Conservation (phyloP, 2,113 vertebrate species). For the Cebidichthys violaceus region DNA sequence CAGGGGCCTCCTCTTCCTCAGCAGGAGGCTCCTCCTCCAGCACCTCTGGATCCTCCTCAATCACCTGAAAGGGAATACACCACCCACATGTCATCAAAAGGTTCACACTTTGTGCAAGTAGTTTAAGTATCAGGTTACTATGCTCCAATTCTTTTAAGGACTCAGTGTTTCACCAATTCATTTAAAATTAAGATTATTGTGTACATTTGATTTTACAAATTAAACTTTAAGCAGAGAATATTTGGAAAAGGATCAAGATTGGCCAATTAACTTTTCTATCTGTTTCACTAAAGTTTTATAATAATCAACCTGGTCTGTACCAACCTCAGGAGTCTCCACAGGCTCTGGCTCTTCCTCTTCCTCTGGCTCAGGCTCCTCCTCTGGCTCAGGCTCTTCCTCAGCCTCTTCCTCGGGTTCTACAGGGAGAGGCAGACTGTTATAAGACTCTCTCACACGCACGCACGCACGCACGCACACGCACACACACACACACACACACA, state of each 20-base stretch:
- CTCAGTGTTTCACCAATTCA: not conserved
- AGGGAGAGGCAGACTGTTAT: constrained; percentile 12
- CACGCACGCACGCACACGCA: not conserved
- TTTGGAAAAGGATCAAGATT: not conserved
- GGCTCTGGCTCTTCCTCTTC: constrained; percentile 42
- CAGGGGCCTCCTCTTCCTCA: constrained; percentile 51
- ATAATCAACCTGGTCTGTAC: not conserved
- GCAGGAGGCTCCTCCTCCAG: constrained; percentile 65
- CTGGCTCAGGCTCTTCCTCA: constrained; percentile 30
- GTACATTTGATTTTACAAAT: not conserved
- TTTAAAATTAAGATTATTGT: not conserved
- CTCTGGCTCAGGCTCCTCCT: constrained; percentile 38
- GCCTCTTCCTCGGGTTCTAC: constrained; percentile 40
- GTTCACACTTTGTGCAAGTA: not conserved
- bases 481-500: no score
- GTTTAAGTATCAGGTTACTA: not conserved
- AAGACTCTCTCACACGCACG: not conserved
- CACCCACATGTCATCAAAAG: not conserved
- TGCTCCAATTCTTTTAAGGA: not conserved
- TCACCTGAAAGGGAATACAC: constrained; percentile 48
- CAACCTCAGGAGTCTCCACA: constrained; percentile 51
- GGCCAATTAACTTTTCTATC: no score
- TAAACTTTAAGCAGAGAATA: no score
- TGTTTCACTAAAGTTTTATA: not conserved
- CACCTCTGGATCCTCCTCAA: constrained; percentile 77